Percentiles rank a stretch among this genome's conserved stretches.
Conservation (phyloP, 2,113 vertebrate species). For the Megalops atlanticus region DNA sequence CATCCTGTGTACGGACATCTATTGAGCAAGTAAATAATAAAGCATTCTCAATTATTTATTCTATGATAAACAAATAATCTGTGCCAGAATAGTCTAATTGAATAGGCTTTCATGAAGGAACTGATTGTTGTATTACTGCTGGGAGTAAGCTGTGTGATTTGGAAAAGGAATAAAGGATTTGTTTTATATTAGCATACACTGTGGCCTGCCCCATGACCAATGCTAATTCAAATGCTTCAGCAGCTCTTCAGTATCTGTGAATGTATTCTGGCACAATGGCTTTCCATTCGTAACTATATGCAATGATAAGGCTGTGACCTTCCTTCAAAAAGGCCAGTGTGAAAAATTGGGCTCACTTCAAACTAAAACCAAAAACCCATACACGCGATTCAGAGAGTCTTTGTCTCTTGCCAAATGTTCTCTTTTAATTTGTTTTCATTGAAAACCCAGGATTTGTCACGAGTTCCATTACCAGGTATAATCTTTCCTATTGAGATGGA, state of each 20-base stretch:
- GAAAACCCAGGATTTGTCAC: neutral
- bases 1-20: neutral
- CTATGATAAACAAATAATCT: neutral
- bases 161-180: neutral
- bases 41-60: neutral
- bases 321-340: neutral
- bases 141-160: neutral
- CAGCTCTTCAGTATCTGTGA: neutral
- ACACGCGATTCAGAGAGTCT: neutral
- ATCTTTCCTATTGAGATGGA: no score
- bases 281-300: neutral
- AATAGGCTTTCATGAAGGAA: neutral
- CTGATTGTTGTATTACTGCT: neutral
- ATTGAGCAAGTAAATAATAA: neutral
- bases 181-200: neutral
- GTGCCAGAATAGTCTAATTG: neutral
- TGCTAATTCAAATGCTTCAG: neutral
- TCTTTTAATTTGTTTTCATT: neutral
- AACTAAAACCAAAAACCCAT: neutral
- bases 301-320: neutral
- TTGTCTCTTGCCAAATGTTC: neutral
- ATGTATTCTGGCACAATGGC: neutral
- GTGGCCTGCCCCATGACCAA: neutral
- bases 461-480: neutral
- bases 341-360: neutral